Evolutionary conservation across 2,888 invertebrate genomes (phyloP), one percentile per base, ranked within the genome.

Genomic region (Pycnomerus fuliginosus): DNA sequence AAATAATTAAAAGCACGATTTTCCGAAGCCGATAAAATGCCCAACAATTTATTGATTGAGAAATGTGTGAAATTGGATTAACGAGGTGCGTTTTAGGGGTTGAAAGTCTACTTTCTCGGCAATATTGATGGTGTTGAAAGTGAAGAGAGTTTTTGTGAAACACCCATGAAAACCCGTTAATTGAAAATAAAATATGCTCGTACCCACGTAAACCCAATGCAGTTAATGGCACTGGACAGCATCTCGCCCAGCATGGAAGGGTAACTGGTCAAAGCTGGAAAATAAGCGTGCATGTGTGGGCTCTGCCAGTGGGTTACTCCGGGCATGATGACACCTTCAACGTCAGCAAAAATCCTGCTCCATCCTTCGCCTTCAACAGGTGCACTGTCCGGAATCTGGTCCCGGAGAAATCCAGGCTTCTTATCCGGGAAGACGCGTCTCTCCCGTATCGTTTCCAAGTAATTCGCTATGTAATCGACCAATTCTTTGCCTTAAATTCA

Each of bases 401-500:
- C 82, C 58, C 88, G 82, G 68, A 99, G 83, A 69, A 96, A 99
- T 3, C 99, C 98, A 0, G 98, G 98, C 63, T 92, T 85, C 0
- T 93, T 93, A 10, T 88, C 86, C 0, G 98, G 98, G 66, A 91
- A 96, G 1, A 99, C 98, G 10, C 91, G 82, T 2, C 89, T 80
- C 8, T 87, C 87, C 1, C 96, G 79, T 47, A 99, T 93, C 56
- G 86, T 90, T 71, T 91, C 88, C 68, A 98, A 73, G 70, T 99
- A 99, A 69, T 98, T 93, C 1, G 96, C 96, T 56, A 99, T 96
- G 71, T 92, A 99, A 74, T 99, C 98, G 45, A 99, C 91, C 87
- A 98, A 88, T 75, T 97, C 93, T 72, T 97, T 97, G 24, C 96
- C 98, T 54, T 32, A 3, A 44, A 44, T 8, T 5, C 31, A 8